phyloP scores from a whole-genome alignment of 1,140 invertebrate genomes.

The Bombus ignitus region DNA sequence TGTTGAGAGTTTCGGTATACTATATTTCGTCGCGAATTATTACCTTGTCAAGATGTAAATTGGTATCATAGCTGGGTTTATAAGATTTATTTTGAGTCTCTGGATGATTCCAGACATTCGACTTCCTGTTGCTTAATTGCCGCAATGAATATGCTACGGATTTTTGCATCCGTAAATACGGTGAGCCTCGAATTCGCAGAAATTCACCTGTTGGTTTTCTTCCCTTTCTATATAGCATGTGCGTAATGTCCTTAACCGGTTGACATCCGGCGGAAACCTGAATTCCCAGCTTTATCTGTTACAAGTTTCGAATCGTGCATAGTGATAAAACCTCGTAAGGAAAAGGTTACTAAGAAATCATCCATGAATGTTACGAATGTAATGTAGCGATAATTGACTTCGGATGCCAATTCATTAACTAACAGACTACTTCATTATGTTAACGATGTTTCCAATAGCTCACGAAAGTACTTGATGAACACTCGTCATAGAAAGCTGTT shows the following conservation, averaged over 20 bases:
- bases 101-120: neutral
- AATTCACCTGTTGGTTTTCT: neutral
- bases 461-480: neutral
- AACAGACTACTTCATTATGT: neutral
- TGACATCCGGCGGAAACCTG: constrained; percentile 41
- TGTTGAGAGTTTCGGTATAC: neutral
- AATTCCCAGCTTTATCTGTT: constrained; percentile 16
- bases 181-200: constrained; percentile 9
- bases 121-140: neutral
- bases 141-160: neutral
- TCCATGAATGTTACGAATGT: neutral
- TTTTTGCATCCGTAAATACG: neutral
- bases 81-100: neutral
- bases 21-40: neutral
- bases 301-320: neutral
- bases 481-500: too few species aligned
- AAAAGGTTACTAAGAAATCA: neutral
- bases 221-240: neutral
- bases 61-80: too few species aligned
- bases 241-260: constrained; percentile 34
- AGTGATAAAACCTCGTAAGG: neutral
- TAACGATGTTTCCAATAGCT: neutral
- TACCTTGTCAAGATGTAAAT: neutral
- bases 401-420: neutral
- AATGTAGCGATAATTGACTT: neutral